phyloP scores from a whole-genome alignment of 2,797 vertebrate genomes.

The Sternarchorhynchus goeldii region DNA sequence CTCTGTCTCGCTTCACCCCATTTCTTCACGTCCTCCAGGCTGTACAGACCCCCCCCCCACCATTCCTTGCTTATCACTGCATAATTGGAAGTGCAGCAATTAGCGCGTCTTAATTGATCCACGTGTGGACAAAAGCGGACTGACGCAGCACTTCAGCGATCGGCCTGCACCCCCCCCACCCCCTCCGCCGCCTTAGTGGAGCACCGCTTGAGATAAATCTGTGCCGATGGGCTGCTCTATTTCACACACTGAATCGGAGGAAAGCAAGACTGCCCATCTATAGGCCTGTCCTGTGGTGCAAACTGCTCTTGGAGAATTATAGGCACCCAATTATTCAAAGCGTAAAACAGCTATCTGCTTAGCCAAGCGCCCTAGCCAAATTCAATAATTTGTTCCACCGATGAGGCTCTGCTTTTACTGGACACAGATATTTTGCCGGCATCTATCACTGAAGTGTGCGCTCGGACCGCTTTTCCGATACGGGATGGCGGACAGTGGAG shows the following conservation, averaged over 20 bases:
- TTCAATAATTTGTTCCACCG: conserved; percentile 54
- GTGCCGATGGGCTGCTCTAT: conserved; percentile 37
- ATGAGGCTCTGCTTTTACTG: conserved; percentile 50
- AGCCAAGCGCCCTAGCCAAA: conserved; percentile 55
- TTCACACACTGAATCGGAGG: conserved; percentile 45
- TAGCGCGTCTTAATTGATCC: conserved; percentile 61
- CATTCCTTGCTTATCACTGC: conserved; percentile 48
- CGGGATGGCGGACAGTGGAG: conserved; percentile 3
- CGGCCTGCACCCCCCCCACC: conserved; percentile 40
- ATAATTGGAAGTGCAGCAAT: conserved; percentile 63
- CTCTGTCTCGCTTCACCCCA: conserved; percentile 9
- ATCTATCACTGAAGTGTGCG: conserved; percentile 46
- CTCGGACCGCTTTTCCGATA: conserved; percentile 47
- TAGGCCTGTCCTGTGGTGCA: conserved; percentile 37
- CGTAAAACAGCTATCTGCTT: conserved; percentile 59
- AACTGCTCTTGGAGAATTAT: conserved; percentile 52
- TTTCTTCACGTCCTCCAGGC: conserved; percentile 24
- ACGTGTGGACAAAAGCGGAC: conserved; percentile 51
- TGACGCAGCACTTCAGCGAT: conserved; percentile 59
- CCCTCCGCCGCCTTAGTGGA: conserved; percentile 43
- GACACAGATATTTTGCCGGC: conserved; percentile 45
- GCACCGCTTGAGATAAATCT: conserved; percentile 52
- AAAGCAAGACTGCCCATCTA: conserved; percentile 40
- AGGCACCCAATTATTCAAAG: conserved; percentile 53
- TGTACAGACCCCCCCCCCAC: conserved; percentile 48